Evolutionary conservation across 2,888 invertebrate genomes (phyloP).

Genomic region (Cetonia aurata): DNA sequence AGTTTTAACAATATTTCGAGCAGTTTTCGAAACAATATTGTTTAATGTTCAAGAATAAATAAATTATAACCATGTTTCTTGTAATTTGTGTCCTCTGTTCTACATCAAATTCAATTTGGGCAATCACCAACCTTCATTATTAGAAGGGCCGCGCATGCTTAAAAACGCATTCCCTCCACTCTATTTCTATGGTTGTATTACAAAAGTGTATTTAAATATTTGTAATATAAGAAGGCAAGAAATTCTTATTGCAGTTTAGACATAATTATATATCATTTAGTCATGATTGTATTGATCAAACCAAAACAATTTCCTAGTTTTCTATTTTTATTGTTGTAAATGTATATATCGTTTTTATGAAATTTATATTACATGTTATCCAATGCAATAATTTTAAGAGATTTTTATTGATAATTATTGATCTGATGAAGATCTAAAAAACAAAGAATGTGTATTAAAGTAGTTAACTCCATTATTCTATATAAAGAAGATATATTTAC

Average conservation of each 20-base stretch:
- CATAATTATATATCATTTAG: slow-evolving; percentile 18
- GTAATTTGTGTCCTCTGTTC: too few relatives aligned
- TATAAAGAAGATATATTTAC: slow-evolving; percentile 22
- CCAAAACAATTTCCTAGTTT: slow-evolving; percentile 44
- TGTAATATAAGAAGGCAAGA: not conserved
- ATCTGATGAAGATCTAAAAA: slow-evolving; percentile 42
- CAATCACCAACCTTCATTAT: too few relatives aligned
- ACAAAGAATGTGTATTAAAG: slow-evolving; percentile 26
- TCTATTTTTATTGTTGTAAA: slow-evolving; percentile 45
- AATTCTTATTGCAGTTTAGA: slow-evolving; percentile 31
- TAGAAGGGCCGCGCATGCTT: too few relatives aligned
- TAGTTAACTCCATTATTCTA: slow-evolving; percentile 25
- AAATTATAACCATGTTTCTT: too few relatives aligned
- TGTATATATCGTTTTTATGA: slow-evolving; percentile 43
- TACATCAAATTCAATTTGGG: too few relatives aligned
- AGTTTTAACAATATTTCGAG: too few relatives aligned
- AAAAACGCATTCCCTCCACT: too few relatives aligned
- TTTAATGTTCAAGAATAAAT: too few relatives aligned
- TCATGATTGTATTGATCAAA: slow-evolving; percentile 39
- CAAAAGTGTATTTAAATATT: not conserved
- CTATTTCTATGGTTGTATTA: too few relatives aligned
- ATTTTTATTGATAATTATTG: slow-evolving; percentile 41
- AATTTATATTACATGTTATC: slow-evolving; percentile 47
- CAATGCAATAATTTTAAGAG: slow-evolving; percentile 49
- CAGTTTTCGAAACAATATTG: too few relatives aligned